Evolutionary conservation across 2,888 invertebrate species (phyloP).

Genomic region (Drosophila mercatorum): DNA sequence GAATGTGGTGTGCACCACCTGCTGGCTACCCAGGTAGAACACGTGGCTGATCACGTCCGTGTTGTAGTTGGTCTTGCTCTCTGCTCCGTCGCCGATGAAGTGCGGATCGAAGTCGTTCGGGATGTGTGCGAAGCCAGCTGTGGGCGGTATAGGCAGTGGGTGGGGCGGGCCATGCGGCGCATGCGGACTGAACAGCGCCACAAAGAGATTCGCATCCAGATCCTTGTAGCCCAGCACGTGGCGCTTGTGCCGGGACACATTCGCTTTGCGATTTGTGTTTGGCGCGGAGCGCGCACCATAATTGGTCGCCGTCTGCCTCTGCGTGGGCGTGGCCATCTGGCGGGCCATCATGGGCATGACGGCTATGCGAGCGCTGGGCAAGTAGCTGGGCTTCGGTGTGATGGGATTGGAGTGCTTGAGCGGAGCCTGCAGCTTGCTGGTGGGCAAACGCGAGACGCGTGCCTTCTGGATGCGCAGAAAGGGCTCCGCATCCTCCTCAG

Average conservation of each 20-base stretch:
- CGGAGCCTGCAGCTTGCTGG: constrained; percentile 79
- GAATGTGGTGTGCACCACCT: constrained; percentile 87
- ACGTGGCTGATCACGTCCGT: constrained; percentile 83
- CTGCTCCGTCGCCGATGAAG: constrained; percentile 51
- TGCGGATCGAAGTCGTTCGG: constrained; percentile 75
- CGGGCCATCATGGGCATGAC: constrained; percentile 66
- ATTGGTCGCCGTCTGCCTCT: constrained; percentile 19
- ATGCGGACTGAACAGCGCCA: constrained; percentile 73
- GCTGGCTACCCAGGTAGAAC: constrained; percentile 84
- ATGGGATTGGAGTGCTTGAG: constrained; percentile 65
- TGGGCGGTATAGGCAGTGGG: constrained; percentile 53
- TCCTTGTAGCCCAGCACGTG: constrained; percentile 77
- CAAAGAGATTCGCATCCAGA: constrained; percentile 76
- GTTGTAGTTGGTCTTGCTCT: constrained; percentile 77
- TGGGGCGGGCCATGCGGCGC: constrained; percentile 51
- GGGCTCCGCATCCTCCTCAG: constrained; percentile 72
- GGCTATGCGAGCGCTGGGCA: constrained; percentile 64
- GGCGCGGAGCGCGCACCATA: constrained; percentile 15
- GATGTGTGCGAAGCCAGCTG: constrained; percentile 58
- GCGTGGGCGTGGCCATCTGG: constrained; percentile 46
- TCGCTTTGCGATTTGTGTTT: constrained; percentile 30
- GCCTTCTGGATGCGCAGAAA: constrained; percentile 79
- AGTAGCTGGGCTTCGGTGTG: constrained; percentile 67
- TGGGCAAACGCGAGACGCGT: constrained; percentile 69
- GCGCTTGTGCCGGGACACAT: constrained; percentile 61